Evolutionary conservation across 2,797 vertebrate species (phyloP).

Genomic region (Argentina silus): DNA sequence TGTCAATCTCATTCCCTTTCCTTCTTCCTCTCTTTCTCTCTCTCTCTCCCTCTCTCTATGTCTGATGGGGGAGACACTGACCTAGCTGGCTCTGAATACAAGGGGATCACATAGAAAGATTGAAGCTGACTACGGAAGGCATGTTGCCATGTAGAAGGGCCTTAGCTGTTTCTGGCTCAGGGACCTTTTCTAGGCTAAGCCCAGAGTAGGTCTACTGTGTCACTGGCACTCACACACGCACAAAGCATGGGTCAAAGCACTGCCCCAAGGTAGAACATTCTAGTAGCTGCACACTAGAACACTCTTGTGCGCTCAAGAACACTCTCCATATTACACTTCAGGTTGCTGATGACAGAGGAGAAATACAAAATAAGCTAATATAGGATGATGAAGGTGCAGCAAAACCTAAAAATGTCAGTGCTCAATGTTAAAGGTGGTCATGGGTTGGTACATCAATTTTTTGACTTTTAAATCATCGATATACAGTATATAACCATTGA

Average conservation of each 20-base stretch:
- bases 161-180: background rate
- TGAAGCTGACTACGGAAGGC: slow-evolving; percentile 33
- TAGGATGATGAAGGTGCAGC: background rate
- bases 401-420: background rate
- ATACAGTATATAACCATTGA: too few relatives aligned
- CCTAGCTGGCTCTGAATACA: slow-evolving; percentile 57
- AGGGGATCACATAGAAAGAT: slow-evolving; percentile 22
- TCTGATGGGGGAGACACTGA: slow-evolving; percentile 49
- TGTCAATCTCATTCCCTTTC: background rate
- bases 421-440: too few relatives aligned
- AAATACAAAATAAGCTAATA: slow-evolving; percentile 6
- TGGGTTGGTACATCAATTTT: background rate
- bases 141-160: slow-evolving; percentile 16
- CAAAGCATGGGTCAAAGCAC: slow-evolving; percentile 36
- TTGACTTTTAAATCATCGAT: too few relatives aligned
- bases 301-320: slow-evolving; percentile 11
- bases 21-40: slow-evolving; percentile 21
- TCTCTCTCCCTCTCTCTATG: slow-evolving; percentile 41
- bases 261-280: slow-evolving; percentile 21
- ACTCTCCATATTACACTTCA: background rate
- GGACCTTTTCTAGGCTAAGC: background rate
- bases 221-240: slow-evolving; percentile 34
- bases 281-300: slow-evolving; percentile 1
- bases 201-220: slow-evolving; percentile 24
- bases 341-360: slow-evolving; percentile 3